Evolutionary conservation across 2,888 invertebrate genomes (phyloP).

Genomic region (Prenolepis imparis): DNA sequence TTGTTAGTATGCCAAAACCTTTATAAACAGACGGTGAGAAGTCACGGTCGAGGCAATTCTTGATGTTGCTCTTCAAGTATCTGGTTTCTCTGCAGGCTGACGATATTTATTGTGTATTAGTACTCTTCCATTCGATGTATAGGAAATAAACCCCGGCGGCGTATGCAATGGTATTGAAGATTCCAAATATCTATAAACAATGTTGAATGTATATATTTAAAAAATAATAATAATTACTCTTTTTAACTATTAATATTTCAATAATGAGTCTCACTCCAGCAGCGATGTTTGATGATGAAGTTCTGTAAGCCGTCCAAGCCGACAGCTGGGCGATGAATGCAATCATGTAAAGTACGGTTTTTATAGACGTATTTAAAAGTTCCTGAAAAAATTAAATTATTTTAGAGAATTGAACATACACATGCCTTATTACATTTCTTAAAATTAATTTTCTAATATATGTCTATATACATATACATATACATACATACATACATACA

Average conservation of each 20-base stretch:
- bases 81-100: constrained; percentile 69
- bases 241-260: background rate
- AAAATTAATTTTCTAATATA: background rate
- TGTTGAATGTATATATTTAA: background rate
- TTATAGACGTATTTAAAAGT: constrained; percentile 91
- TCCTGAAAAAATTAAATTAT: constrained; percentile 89
- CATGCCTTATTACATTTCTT: background rate
- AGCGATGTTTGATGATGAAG: constrained; percentile 88
- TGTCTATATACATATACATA: background rate
- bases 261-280: constrained; percentile 90
- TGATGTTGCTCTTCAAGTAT: constrained; percentile 72
- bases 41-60: constrained; percentile 41
- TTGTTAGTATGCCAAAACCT: constrained; percentile 28
- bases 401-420: background rate
- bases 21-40: constrained; percentile 41
- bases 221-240: background rate
- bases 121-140: constrained; percentile 91
- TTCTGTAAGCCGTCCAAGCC: constrained; percentile 87
- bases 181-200: constrained; percentile 90
- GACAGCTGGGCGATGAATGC: constrained; percentile 94
- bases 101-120: constrained; percentile 81
- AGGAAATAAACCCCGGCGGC: constrained; percentile 92
- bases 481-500: no score
- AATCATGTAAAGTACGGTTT: constrained; percentile 91
- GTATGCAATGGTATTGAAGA: constrained; percentile 94